phyloP scores from a whole-genome alignment of 2,797 vertebrate species.

The Apodemus agrarius region DNA sequence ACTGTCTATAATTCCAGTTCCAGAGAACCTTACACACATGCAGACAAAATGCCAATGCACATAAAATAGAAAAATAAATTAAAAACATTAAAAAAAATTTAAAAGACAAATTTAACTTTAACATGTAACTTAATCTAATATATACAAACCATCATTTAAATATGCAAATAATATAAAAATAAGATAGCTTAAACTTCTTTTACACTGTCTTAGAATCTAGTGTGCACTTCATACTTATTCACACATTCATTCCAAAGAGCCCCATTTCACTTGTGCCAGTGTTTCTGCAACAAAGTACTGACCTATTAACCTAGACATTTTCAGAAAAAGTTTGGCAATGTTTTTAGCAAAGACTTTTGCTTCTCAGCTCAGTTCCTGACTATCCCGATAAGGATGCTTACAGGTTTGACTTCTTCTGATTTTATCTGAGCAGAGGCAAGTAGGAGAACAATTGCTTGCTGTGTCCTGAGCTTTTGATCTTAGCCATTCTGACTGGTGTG shows the following conservation, averaged over 20 bases:
- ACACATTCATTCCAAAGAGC: neutral
- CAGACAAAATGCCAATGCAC: neutral
- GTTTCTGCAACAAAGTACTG: neutral
- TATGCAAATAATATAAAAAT: slow-evolving; percentile 12
- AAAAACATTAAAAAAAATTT: neutral
- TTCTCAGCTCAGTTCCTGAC: neutral
- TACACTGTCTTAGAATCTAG: neutral
- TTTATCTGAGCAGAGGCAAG: neutral
- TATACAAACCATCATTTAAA: slow-evolving; percentile 29
- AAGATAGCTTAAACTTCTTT: neutral
- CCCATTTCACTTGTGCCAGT: neutral
- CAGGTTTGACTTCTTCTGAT: neutral
- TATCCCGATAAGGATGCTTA: neutral
- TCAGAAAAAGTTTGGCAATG: neutral
- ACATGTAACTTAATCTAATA: slow-evolving; percentile 12
- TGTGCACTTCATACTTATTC: neutral
- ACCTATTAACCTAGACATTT: neutral
- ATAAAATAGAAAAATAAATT: neutral
- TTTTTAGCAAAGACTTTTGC: neutral
- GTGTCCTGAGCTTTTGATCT: neutral
- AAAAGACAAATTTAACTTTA: neutral
- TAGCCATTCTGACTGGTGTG: too few relatives aligned
- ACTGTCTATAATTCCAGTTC: neutral
- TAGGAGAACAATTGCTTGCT: neutral
- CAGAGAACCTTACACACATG: neutral